Conservation (phyloP, 2,113 vertebrate species). For the Vulpes lagopus region DNA sequence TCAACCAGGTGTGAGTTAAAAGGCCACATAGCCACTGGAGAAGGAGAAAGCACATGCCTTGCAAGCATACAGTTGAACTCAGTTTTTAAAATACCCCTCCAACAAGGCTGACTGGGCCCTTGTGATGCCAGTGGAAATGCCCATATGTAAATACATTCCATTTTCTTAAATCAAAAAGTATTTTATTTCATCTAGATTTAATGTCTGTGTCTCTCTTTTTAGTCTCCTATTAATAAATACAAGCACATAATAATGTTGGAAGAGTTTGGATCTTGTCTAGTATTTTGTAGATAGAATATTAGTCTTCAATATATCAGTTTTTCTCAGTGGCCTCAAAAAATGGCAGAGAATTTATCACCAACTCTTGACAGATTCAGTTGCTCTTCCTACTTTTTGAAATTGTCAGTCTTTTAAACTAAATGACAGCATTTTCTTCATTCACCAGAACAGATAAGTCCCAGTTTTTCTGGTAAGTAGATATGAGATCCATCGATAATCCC, state of each 20-base stretch:
- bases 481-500: neutral
- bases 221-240: constrained; percentile 6
- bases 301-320: neutral
- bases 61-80: neutral
- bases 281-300: constrained; percentile 1
- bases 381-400: constrained; percentile 25
- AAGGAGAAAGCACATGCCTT: neutral
- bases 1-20: neutral
- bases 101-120: neutral
- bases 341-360: neutral
- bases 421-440: neutral
- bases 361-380: neutral
- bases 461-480: neutral
- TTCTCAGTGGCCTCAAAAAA: neutral
- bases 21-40: neutral
- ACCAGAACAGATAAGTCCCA: neutral
- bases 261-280: neutral
- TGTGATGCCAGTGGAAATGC: neutral
- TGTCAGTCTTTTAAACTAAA: neutral
- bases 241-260: neutral
- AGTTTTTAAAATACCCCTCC: neutral
- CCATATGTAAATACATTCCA: neutral
- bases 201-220: neutral
- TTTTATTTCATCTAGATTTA: neutral
- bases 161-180: neutral